phyloP scores from a whole-genome alignment of 2,113 vertebrate species.

The Maccullochella peelii region DNA sequence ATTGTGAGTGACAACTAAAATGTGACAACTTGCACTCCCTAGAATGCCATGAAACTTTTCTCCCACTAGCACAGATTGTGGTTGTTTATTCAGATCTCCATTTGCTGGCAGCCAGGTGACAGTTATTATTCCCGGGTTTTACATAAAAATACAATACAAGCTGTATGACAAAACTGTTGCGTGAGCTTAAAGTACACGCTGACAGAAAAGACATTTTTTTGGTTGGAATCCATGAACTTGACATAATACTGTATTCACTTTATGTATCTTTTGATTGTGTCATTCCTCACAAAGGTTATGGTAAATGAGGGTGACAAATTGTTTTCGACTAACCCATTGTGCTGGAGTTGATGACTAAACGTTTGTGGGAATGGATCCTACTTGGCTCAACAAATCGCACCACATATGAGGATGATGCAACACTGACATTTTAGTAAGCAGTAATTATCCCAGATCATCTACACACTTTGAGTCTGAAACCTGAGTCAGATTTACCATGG shows the following conservation, averaged over 20 bases:
- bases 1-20: constrained; percentile 46
- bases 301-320: constrained; percentile 67
- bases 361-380: constrained; percentile 72
- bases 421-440: constrained; percentile 65
- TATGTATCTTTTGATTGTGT: constrained; percentile 52
- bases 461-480: constrained; percentile 45
- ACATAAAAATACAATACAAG: constrained; percentile 24
- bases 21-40: background rate
- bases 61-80: constrained; percentile 24
- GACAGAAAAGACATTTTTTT: constrained; percentile 19
- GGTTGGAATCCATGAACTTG: constrained; percentile 19
- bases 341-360: constrained; percentile 71
- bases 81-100: constrained; percentile 38
- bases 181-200: background rate
- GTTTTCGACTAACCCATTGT: constrained; percentile 70
- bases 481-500: background rate
- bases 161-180: constrained; percentile 14
- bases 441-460: constrained; percentile 50
- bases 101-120: constrained; percentile 49
- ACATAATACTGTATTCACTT: constrained; percentile 12
- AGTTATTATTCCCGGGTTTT: constrained; percentile 14
- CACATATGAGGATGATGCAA: constrained; percentile 73
- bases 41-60: constrained; percentile 15
- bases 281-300: constrained; percentile 63
- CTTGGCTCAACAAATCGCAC: constrained; percentile 68